A percentile compares a stretch with the other conserved stretches of the same genome.
Evolutionary conservation across 2,888 invertebrate genomes (phyloP).

Genomic region (Trissoscelio sp.): DNA sequence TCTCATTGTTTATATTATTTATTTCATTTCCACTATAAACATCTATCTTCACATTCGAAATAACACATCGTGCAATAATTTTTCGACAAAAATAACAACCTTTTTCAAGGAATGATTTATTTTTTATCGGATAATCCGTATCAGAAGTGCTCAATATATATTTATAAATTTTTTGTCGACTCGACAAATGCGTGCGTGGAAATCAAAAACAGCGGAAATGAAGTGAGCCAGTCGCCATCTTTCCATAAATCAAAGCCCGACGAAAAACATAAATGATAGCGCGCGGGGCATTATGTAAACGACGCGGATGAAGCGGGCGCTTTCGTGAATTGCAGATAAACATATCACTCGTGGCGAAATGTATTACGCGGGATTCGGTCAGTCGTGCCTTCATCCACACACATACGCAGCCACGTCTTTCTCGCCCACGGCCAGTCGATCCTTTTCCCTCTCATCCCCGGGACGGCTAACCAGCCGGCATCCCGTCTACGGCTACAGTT

Average conservation of each 20-base stretch:
- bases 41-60: too few species aligned
- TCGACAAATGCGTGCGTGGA: not conserved
- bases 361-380: conserved; percentile 70
- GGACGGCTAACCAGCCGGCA: conserved; percentile 55
- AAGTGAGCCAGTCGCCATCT: not conserved
- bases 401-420: too few species aligned
- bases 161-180: not conserved
- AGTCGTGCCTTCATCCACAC: conserved; percentile 71
- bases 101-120: too few species aligned
- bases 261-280: conserved; percentile 20
- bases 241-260: conserved; percentile 24
- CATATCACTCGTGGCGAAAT: conserved; percentile 32
- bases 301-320: conserved; percentile 7
- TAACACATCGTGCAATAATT: too few species aligned
- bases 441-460: conserved; percentile 42
- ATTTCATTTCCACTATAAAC: too few species aligned
- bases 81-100: too few species aligned
- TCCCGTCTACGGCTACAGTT: conserved; percentile 72
- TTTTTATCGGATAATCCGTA: too few species aligned
- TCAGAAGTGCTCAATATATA: not conserved
- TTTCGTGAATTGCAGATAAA: conserved; percentile 40
- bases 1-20: too few species aligned
- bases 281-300: conserved; percentile 20
- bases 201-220: not conserved
- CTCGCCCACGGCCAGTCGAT: conserved; percentile 31